Conservation (phyloP, 2,888 invertebrate genomes). For the Helicoverpa assulta region DNA sequence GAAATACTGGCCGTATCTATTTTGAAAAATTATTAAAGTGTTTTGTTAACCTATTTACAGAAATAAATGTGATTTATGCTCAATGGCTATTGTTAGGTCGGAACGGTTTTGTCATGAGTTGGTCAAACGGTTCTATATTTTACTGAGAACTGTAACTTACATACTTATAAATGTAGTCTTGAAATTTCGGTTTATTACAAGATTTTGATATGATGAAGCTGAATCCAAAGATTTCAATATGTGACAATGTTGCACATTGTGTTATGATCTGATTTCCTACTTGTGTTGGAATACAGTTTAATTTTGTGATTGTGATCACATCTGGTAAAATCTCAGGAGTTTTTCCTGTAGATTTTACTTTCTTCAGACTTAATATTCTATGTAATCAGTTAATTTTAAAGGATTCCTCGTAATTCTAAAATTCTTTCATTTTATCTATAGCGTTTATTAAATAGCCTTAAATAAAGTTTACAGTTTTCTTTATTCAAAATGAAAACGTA, state of each 20-base stretch:
- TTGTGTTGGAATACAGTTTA: background rate
- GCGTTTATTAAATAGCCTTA: constrained; percentile 2
- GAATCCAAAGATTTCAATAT: background rate
- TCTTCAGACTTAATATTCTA: too few relatives aligned
- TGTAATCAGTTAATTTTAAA: background rate
- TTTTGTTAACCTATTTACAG: too few relatives aligned
- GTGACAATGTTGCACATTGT: background rate
- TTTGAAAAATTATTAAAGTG: too few relatives aligned
- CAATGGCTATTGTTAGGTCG: too few relatives aligned
- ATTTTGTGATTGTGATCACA: background rate
- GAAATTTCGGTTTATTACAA: background rate
- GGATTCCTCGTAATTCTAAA: background rate
- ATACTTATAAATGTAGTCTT: background rate
- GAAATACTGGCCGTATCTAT: too few relatives aligned
- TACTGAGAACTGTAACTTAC: too few relatives aligned
- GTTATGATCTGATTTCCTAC: background rate
- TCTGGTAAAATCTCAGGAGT: background rate
- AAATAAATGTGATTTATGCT: too few relatives aligned
- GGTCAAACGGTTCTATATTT: too few relatives aligned
- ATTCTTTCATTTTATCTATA: background rate
- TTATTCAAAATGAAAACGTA: background rate
- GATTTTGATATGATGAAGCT: background rate
- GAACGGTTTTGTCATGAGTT: too few relatives aligned
- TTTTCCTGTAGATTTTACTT: too few relatives aligned
- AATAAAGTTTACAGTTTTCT: background rate